phyloP scores from a whole-genome alignment of 2,888 invertebrate species.

The Pristionchus mayeri region DNA sequence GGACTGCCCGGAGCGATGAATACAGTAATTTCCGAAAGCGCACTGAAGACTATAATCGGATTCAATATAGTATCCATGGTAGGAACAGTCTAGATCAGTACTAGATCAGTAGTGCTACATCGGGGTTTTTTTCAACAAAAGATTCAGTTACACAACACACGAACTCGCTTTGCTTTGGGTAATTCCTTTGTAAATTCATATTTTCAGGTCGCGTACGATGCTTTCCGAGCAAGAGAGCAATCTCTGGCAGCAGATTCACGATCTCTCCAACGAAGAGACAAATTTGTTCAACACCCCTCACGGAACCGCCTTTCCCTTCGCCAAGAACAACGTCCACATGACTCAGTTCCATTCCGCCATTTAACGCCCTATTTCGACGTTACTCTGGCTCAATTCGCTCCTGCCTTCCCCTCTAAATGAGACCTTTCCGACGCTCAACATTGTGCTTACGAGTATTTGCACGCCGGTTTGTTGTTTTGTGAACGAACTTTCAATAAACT shows the following conservation, averaged over 20 bases:
- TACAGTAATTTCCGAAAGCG: too few relatives aligned
- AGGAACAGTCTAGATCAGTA: too few relatives aligned
- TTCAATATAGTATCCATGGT: too few relatives aligned
- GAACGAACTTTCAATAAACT: background rate
- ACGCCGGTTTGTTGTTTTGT: background rate
- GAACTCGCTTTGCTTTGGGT: background rate
- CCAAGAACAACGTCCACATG: slow-evolving; percentile 41
- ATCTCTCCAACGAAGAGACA: slow-evolving; percentile 23
- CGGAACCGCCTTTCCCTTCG: slow-evolving; percentile 34
- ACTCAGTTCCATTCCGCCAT: slow-evolving; percentile 43
- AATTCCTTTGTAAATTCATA: background rate
- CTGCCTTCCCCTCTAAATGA: background rate
- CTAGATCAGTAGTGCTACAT: too few relatives aligned
- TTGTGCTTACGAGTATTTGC: background rate
- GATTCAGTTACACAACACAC: too few relatives aligned
- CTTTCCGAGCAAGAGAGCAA: slow-evolving; percentile 31
- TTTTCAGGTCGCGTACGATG: slow-evolving; percentile 40
- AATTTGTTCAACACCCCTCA: slow-evolving; percentile 17
- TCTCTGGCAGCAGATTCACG: slow-evolving; percentile 44
- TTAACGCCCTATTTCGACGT: background rate
- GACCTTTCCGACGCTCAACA: slow-evolving; percentile 1
- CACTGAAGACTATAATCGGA: too few relatives aligned
- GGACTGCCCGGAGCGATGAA: too few relatives aligned
- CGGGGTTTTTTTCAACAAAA: too few relatives aligned
- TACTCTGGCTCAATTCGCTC: background rate